These are phyloP conservation scores for Syngnathus rostellatus DNA, from an alignment of 2,797 vertebrate genomes.

Conservation along the genomic window DNA sequence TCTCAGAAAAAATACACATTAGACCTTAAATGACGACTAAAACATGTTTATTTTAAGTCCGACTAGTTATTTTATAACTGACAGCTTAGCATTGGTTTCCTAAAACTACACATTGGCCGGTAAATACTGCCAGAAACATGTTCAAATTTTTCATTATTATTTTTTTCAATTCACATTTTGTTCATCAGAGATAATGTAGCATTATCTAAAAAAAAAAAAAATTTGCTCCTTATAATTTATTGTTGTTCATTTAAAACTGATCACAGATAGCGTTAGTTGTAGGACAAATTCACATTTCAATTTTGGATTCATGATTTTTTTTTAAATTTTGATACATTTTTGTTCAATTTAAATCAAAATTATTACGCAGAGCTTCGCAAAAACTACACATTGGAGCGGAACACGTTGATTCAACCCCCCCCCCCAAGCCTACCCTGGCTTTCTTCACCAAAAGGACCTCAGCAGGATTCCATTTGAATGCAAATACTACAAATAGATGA, in stretches of 20 bases:
- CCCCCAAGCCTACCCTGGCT: background rate
- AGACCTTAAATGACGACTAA: background rate
- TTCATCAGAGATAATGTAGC: no score
- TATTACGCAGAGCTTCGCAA: background rate
- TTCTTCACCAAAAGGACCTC: background rate
- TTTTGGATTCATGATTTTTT: no score
- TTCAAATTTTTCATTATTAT: no score
- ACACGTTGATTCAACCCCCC: background rate
- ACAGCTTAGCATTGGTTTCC: background rate
- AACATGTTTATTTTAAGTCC: background rate
- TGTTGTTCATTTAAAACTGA: no score
- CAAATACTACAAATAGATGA: slow-evolving; percentile 31
- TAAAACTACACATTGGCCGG: background rate
- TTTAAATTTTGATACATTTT: background rate
- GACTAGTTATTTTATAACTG: background rate
- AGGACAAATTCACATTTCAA: no score
- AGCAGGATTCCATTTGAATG: background rate
- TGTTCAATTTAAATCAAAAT: background rate
- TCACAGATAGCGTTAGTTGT: no score
- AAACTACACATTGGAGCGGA: background rate
- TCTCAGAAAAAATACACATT: background rate
- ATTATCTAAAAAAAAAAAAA: no score
- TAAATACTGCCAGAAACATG: no score
- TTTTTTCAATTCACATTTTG: no score
- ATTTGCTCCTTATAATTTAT: no score